Base-by-base conservation (phyloP, 2,888 invertebrate species). In the Spodoptera littoralis region DNA sequence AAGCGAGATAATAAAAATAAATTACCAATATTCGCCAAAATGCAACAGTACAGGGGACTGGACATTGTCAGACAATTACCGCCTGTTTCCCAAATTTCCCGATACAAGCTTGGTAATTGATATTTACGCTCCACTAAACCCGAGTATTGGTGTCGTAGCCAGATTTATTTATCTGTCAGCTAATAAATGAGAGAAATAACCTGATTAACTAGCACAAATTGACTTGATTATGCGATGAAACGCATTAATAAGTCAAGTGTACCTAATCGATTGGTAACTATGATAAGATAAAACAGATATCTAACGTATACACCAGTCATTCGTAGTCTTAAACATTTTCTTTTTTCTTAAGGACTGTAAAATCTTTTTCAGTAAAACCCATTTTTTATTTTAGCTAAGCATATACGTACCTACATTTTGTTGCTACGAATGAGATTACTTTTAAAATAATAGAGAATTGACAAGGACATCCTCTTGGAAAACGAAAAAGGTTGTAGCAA, bases 51-150 rank as follows among this genome's bases (percentile, higher is more conserved):
- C 75, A 45, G 72, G 70, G 70, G 67, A 30, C 50, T 60, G 79
- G 74, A 64, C 76, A 81, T 77, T 77, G 73, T 82, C 77, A 75
- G 73, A 78, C 83, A 90, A 91, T 92, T 90, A 90, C 86, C 83
- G 85, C 71, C 83, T 83, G 87, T 83, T 85, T 86, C 81, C 89
- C 85, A 85, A 90, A 88, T 88, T 88, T 86, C 79, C 87, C 88
- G 80, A 88, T 88, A 87, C 85, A 87, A 86, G 82, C 88, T 75
- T 73, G 80, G 84, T 92, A 92, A 93, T 93, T 93, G 92, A 91
- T 93, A 93, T 93, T 93, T 92, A 93, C 91, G 92, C 87, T 74
- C 84, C 90, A 89, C 89, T 91, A 87, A 90, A 81, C 85, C 83
- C 82, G 79, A 80, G 82, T 77, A 83, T 81, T 82, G 82, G 80